Evolutionary conservation across 30 jellyfish, hydroid and myxozoan genomes (phyloP).

Genomic region (Turritopsis dohrnii): DNA sequence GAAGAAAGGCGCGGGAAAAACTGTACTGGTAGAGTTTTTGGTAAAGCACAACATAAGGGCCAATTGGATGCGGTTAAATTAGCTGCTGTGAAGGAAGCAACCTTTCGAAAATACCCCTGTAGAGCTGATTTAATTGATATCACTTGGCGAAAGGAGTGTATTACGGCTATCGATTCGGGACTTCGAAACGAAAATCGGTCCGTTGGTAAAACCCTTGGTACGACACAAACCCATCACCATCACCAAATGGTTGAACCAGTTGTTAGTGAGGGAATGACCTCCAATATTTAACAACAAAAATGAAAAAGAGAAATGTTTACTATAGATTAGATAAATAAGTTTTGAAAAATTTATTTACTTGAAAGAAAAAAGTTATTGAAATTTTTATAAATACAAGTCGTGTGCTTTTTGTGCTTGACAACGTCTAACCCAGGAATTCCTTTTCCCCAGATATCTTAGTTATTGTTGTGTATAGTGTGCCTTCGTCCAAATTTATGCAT

Average conservation of each 20-base stretch:
- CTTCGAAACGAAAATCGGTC: conserved; percentile 82
- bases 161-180: conserved; percentile 95
- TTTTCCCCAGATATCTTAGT: too few relatives aligned
- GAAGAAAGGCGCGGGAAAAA: conserved; percentile 89
- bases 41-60: conserved; percentile 80
- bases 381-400: too few relatives aligned
- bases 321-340: too few relatives aligned
- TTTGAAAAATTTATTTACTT: too few relatives aligned
- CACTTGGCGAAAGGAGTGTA: conserved; percentile 92
- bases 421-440: too few relatives aligned
- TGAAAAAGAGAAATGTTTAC: too few relatives aligned
- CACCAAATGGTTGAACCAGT: not conserved
- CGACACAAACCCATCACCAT: not conserved
- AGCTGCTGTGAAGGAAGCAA: conserved; percentile 73
- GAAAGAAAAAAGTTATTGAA: too few relatives aligned
- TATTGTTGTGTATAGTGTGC: too few relatives aligned
- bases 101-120: conserved; percentile 91
- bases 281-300: not conserved
- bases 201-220: not conserved
- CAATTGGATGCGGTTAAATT: conserved; percentile 77
- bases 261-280: not conserved
- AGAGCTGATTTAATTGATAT: conserved; percentile 69
- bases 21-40: conserved; percentile 96
- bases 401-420: too few relatives aligned
- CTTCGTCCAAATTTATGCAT: too few relatives aligned